Evolutionary conservation across 1,140 invertebrate genomes (phyloP).

Genomic region (Eupristina koningsbergeri): DNA sequence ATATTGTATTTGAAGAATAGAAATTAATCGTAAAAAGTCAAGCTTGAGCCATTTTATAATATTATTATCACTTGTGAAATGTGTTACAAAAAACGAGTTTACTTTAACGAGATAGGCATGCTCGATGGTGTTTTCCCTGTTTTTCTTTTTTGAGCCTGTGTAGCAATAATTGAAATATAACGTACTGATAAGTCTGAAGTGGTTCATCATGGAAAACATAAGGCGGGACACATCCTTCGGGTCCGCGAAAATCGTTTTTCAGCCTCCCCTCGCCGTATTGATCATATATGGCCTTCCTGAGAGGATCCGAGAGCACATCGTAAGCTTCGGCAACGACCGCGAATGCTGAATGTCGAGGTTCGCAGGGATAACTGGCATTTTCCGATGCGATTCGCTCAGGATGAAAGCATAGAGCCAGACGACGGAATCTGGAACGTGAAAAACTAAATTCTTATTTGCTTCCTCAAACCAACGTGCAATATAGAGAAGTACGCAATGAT

Average conservation of each 20-base stretch:
- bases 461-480: background rate
- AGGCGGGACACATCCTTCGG: constrained; percentile 76
- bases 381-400: constrained; percentile 59
- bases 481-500: background rate
- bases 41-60: no score
- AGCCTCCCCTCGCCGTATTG: constrained; percentile 92
- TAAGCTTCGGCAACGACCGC: constrained; percentile 81
- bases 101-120: no score
- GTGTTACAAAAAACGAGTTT: no score
- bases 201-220: constrained; percentile 91
- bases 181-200: constrained; percentile 81
- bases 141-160: no score
- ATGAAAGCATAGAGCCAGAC: constrained; percentile 81
- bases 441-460: background rate
- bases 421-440: constrained; percentile 70
- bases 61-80: no score
- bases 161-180: background rate
- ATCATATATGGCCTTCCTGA: constrained; percentile 86
- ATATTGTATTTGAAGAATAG: no score
- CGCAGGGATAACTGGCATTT: background rate
- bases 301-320: constrained; percentile 84
- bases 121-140: no score
- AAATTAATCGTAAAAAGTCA: no score
- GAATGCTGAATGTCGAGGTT: constrained; percentile 57
- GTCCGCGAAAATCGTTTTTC: constrained; percentile 81